These are phyloP conservation scores for Ptychobarbus kaznakovi DNA, from an alignment of 2,797 vertebrate species.

Conservation along the genomic window DNA sequence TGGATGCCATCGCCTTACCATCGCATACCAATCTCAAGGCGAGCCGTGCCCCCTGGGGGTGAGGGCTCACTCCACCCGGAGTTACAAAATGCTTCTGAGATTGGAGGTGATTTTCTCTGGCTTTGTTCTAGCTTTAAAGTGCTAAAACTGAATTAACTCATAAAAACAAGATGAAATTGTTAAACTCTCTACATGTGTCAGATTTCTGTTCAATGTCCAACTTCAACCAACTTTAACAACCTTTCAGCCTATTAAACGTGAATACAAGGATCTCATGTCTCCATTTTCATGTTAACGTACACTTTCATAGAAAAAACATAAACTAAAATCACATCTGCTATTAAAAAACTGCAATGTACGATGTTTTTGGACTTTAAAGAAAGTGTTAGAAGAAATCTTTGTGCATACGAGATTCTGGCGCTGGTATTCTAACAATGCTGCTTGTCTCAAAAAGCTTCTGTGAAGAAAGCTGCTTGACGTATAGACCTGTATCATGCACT, in stretches of 20 bases:
- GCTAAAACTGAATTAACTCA: not conserved
- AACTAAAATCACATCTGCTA: not conserved
- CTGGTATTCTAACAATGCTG: conserved; percentile 1
- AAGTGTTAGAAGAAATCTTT: conserved; percentile 4
- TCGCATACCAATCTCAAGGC: no score
- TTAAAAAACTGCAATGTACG: not conserved
- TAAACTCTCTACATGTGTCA: not conserved
- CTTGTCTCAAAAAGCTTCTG: conserved; percentile 36
- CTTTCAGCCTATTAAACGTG: not conserved
- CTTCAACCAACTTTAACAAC: not conserved
- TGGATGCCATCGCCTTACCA: no score
- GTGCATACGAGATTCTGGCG: not conserved
- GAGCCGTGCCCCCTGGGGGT: no score
- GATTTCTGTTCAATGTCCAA: conserved; percentile 9
- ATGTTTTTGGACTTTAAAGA: conserved; percentile 23
- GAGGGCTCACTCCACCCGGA: no score
- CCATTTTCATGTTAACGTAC: not conserved
- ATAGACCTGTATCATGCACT: conserved; percentile 34
- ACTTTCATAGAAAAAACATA: not conserved
- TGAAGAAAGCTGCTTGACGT: not conserved
- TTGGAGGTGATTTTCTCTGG: not conserved
- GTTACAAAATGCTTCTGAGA: not conserved
- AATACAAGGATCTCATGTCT: not conserved
- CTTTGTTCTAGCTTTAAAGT: not conserved
- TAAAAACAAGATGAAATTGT: conserved; percentile 23